A percentile compares a stretch with the other conserved stretches of the same genome.
These are phyloP conservation scores for Luperina testacea DNA, from an alignment of 2,888 invertebrate species.

Conservation along the genomic window DNA sequence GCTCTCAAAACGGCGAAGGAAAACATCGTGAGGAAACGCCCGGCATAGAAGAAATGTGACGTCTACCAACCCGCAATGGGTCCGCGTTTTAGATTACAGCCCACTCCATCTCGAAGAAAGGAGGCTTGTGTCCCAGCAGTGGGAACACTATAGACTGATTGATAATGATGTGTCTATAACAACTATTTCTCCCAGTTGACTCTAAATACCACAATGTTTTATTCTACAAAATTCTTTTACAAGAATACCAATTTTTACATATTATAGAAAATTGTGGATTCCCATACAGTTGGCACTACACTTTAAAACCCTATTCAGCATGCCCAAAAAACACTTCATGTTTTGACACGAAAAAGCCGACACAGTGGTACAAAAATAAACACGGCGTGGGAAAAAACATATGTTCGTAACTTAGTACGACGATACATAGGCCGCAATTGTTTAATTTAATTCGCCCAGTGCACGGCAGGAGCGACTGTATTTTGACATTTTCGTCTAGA, in stretches of 20 bases:
- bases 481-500: constrained; percentile 43
- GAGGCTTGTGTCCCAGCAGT: too few relatives aligned
- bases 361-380: constrained; percentile 57
- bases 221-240: background rate
- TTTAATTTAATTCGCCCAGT: constrained; percentile 60
- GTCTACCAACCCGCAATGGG: too few relatives aligned
- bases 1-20: too few relatives aligned
- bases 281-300: constrained; percentile 36
- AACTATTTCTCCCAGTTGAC: constrained; percentile 11
- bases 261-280: constrained; percentile 26
- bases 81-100: too few relatives aligned
- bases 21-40: too few relatives aligned
- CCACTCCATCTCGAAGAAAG: too few relatives aligned
- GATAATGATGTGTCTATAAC: background rate
- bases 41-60: too few relatives aligned
- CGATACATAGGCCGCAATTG: constrained; percentile 58
- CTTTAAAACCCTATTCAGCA: constrained; percentile 33
- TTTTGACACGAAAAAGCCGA: constrained; percentile 59
- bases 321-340: constrained; percentile 40
- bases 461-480: constrained; percentile 8
- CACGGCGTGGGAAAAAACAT: constrained; percentile 50
- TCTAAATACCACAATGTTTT: constrained; percentile 13
- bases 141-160: too few relatives aligned
- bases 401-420: constrained; percentile 27
- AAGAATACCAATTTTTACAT: constrained; percentile 13